Evolutionary conservation across 2,888 invertebrate species (phyloP).

Genomic region (Tachina lurida): DNA sequence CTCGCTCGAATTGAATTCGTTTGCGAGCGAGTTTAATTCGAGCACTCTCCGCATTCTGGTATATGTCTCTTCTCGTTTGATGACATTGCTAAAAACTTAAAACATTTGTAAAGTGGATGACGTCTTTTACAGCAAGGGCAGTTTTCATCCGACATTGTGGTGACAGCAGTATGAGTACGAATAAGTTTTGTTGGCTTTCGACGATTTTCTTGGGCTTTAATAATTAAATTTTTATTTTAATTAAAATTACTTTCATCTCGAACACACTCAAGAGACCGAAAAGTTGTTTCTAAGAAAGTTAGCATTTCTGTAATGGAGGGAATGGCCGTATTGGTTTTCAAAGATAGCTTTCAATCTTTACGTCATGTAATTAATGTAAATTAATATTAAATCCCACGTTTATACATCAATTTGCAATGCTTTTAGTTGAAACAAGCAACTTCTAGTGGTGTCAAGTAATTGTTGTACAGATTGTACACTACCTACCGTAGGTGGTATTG

Average conservation of each 20-base stretch:
- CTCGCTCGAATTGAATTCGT: no score
- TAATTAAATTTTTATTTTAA: not conserved
- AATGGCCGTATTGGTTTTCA: constrained; percentile 26
- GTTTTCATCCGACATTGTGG: constrained; percentile 38
- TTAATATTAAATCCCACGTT: constrained; percentile 3
- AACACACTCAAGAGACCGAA: constrained; percentile 17
- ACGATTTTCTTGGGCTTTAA: constrained; percentile 8
- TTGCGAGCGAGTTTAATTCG: no score
- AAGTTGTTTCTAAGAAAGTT: constrained; percentile 52
- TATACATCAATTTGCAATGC: not conserved
- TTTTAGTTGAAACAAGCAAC: constrained; percentile 42
- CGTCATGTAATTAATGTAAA: not conserved
- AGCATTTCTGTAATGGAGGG: constrained; percentile 40
- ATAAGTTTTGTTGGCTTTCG: constrained; percentile 21
- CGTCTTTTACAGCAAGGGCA: constrained; percentile 52
- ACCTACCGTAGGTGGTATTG: constrained; percentile 33
- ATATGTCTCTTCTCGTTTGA: constrained; percentile 38
- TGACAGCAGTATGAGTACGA: constrained; percentile 31
- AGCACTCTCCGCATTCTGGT: no score
- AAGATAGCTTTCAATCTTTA: constrained; percentile 9
- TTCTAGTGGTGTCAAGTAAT: constrained; percentile 55
- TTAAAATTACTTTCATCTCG: constrained; percentile 24
- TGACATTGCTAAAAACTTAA: constrained; percentile 48
- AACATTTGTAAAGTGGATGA: constrained; percentile 57
- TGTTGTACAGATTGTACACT: constrained; percentile 44